Evolutionary conservation across 2,113 vertebrate species (phyloP), one percentile per base, ranked within the genome.

Genomic region (Nymphicus hollandicus): DNA sequence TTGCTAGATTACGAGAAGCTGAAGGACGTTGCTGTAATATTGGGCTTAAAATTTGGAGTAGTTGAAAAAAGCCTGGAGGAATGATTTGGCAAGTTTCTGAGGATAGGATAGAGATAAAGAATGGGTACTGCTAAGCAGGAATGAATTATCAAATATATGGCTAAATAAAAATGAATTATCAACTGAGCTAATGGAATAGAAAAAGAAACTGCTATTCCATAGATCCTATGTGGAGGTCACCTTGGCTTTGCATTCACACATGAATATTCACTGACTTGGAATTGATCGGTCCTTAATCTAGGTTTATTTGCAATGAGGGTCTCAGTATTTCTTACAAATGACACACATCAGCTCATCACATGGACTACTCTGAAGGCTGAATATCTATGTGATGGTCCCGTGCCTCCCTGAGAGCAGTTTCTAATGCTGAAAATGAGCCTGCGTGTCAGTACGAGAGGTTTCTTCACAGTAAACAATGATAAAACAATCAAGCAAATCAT

Each of bases 161-260:
- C 68, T 92, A 94, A 91, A 93, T 96, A 92, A 96, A 95, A 96
- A 94, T 64, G 81, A 92, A 89, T 94, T 94, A 92, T 96, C 89
- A 89, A 73, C 82, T 29, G 41, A 86, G 83, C 68, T 96, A 94
- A 94, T 85, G 79, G 69, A 91, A 93, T 76, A 81, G 66, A 86
- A 60, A 84, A 89, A 81, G 63, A 85, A 94, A 56, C 72, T 86
- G 76, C 89, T 73, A 16, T 44, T 91, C 14, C 87, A 93, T 0
- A 79, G 81, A 96, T 83, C 80, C 89, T 31, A 28, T 2, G 19
- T 13, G 81, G 81, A 96, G 97, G 96, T 97, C 95, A 97, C 94
- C 89, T 97, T 95, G 91, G 80, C 73, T 85, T 89, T 89, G 85
- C 41, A 89, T 66, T 96, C 70, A 41, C 88, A 91, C 68, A 61